phyloP scores from a whole-genome alignment of 2,113 vertebrate genomes.

The Gambusia holbrooki region DNA sequence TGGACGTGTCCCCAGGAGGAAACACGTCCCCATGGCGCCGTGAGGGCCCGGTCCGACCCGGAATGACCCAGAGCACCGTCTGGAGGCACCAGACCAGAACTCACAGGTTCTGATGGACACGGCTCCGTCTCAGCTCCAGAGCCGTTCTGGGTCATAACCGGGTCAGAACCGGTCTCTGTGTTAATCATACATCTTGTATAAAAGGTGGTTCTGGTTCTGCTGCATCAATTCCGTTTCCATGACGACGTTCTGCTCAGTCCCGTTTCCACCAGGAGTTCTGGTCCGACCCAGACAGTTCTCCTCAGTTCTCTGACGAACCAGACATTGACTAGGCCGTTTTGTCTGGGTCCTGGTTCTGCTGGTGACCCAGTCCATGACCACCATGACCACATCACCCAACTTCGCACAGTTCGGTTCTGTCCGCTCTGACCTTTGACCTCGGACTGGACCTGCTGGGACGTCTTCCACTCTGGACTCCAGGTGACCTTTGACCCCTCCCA shows the following conservation, averaged over 20 bases:
- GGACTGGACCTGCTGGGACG: background rate
- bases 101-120: background rate
- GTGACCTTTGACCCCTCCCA: background rate
- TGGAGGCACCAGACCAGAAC: background rate
- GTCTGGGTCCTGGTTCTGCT: background rate
- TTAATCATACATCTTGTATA: conserved; percentile 69
- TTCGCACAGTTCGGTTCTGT: background rate
- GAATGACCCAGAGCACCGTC: too few relatives aligned
- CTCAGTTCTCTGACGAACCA: background rate
- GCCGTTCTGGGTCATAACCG: background rate
- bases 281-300: too few relatives aligned
- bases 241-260: background rate
- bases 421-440: background rate
- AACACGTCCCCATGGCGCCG: background rate
- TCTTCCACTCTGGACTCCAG: background rate
- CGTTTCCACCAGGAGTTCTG: background rate
- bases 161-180: conserved; percentile 6
- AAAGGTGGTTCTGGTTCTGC: conserved; percentile 24
- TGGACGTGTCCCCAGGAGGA: conserved; percentile 7
- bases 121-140: too few relatives aligned
- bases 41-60: too few relatives aligned
- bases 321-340: too few relatives aligned
- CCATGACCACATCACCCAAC: too few relatives aligned
- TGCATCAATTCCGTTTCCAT: background rate
- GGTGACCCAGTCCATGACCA: too few relatives aligned